Evolutionary conservation across 2,888 invertebrate species (phyloP), one percentile per base, ranked within the genome.

Genomic region (Heteromurus nitidus): DNA sequence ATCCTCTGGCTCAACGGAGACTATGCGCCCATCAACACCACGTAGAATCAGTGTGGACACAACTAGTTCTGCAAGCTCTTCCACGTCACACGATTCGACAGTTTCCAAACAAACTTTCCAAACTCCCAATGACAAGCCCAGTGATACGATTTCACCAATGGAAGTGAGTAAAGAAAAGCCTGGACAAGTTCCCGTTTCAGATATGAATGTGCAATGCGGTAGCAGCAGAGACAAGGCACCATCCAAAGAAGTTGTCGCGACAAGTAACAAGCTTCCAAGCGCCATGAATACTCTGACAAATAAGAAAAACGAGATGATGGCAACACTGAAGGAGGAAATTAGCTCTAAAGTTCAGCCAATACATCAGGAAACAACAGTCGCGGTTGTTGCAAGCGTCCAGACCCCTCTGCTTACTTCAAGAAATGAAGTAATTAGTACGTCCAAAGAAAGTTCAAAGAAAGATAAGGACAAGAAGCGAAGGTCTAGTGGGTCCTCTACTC

Each of bases 41-140:
- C 85, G 85, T 28, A 81, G 86, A 75, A 86, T 85, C 18, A 87
- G 85, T 82, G 85, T 84, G 3, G 86, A 86, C 77, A 84, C 84
- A 30, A 76, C 81, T 31, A 81, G 74, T 69, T 74, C 80, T 3
- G 62, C 68, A 9, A 74, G 67, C 69, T 74, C 68, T 24, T 62
- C 73, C 13, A 20, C 47, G 16, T 75, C 69, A 16, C 16, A 24
- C 1, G 81, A 81, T 13, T 50, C 73, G 16, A 58, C n/a, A 9
- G 47, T 47, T 11, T 30, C 68, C 24, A 30, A 60, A 20, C 72
- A 80, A 24, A 24, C 50, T 24, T 22, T 80, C 16, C 67, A 65
- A 24, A 26, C 65, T 44, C 72, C 80, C 26, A 67, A 42, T 50
- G 67, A 62, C 22, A 80, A 80, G 31, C 22, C 68, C 55, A 62